Evolutionary conservation across 2,113 vertebrate genomes (phyloP), one percentile per base, ranked within the genome.

Genomic region (Egretta garzetta): DNA sequence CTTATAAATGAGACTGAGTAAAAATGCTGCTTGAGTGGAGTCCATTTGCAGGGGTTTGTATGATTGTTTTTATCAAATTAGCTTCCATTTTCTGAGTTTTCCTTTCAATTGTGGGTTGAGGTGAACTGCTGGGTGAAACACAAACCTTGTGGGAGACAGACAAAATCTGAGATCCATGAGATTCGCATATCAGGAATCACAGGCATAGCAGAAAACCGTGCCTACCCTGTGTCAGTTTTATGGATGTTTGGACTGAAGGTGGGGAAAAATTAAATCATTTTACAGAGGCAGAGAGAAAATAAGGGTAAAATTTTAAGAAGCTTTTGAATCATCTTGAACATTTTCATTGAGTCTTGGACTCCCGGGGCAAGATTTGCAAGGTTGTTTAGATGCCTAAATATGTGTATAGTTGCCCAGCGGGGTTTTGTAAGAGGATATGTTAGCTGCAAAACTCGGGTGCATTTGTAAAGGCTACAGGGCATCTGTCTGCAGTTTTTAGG

Each of bases 141-240:
- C 6, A 8, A 9, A 5, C 35, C 41, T 30, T 32, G 12, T 5
- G 32, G 56, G 52, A 45, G 53, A 26, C 1, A 3, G 35, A 10
- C 16, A 35, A 64, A 47, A 24, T 12, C 9, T 8, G 56, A 23
- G 62, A 19, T 14, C 75, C 4, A 2, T 3, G 2, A 32, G 32
- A 43, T 35, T 33, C 0, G 2, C 6, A 0, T 22, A 8, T 3
- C 0, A 1, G 59, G n/a, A 32, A 8, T 55, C 14, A 18, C 20
- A 62, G 56, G 3, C 4, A 0, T 1, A 23, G 53, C 30, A 30
- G 53, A 50, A 64, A 58, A 22, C 26, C 4, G 0, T 17, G 24
- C 14, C 50, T n/a, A 27, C 35, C 30, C 56, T 28, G 13, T 11
- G 47, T 47, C 18, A 2, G 21, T 45, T 84, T 39, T n/a, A 8